phyloP scores from a whole-genome alignment of 2,888 invertebrate genomes.

The Nemotelus pantherinus region DNA sequence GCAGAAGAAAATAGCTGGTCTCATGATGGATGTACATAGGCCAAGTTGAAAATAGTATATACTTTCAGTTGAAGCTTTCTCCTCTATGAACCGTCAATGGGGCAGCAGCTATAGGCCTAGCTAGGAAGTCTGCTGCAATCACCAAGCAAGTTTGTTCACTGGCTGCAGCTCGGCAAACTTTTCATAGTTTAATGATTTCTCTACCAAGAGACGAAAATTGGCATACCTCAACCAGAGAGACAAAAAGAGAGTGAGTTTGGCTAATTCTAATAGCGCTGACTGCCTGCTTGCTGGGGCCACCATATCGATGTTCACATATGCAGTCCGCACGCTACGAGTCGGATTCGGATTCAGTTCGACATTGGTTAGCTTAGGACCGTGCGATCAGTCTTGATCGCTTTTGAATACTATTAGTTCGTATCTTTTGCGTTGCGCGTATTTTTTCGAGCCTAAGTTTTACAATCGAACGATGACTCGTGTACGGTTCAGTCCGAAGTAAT shows the following conservation, averaged over 20 bases:
- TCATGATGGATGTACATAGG: not conserved
- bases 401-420: conserved; percentile 34
- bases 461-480: conserved; percentile 8
- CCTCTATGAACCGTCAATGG: not conserved
- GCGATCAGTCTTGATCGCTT: conserved; percentile 41
- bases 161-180: not conserved
- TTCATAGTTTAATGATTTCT: not conserved
- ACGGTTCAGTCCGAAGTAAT: not conserved
- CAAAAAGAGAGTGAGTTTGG: not conserved
- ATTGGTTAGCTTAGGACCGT: conserved; percentile 14
- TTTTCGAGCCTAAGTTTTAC: conserved; percentile 8
- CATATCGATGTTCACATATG: conserved; percentile 19
- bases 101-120: not conserved
- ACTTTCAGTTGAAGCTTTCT: not conserved
- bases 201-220: conserved; percentile 2
- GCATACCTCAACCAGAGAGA: conserved; percentile 8
- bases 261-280: conserved; percentile 32
- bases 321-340: conserved; percentile 4
- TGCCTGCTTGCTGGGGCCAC: conserved; percentile 31
- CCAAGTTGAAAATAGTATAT: not conserved
- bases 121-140: not conserved
- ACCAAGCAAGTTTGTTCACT: conserved; percentile 2
- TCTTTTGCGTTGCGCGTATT: conserved; percentile 25
- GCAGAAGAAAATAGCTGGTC: not conserved
- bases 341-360: conserved; percentile 28